Percentiles rank a stretch among this genome's conserved stretches.
Evolutionary conservation across 2,113 vertebrate genomes (phyloP).

Genomic region (Trachemys scripta): DNA sequence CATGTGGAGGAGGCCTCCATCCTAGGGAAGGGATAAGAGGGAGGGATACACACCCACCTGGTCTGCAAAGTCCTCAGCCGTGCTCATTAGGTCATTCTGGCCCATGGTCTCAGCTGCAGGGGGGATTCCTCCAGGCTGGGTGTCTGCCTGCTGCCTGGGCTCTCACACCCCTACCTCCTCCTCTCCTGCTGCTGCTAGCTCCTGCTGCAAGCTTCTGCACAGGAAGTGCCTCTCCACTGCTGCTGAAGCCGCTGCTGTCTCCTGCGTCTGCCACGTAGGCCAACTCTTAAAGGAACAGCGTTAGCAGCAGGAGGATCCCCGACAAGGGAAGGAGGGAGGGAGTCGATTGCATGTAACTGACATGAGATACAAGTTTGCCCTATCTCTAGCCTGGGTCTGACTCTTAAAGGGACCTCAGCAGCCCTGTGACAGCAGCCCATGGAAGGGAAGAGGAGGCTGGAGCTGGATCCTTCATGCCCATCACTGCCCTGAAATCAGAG

Average conservation of each 20-base stretch:
- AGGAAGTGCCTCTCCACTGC: neutral
- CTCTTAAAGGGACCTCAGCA: neutral
- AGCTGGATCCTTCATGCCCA: neutral
- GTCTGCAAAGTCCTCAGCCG: constrained; percentile 74
- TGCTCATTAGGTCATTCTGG: constrained; percentile 68
- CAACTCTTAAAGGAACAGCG: constrained; percentile 63
- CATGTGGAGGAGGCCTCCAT: neutral
- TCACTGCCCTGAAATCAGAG: neutral
- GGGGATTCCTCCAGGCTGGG: neutral
- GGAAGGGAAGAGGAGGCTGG: neutral
- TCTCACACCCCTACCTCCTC: neutral
- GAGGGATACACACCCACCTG: constrained; percentile 39
- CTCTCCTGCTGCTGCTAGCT: no score
- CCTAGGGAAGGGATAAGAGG: neutral
- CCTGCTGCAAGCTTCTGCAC: neutral
- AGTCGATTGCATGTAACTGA: neutral
- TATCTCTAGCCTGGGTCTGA: accelerated
- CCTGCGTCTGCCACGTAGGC: constrained; percentile 70
- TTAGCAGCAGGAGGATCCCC: neutral
- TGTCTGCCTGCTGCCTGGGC: neutral
- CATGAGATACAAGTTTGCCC: no score
- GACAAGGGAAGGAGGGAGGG: neutral
- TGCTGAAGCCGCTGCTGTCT: neutral
- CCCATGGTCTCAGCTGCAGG: constrained; percentile 37
- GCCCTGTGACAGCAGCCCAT: neutral